phyloP scores from a whole-genome alignment of 37 sponge, comb jelly and placozoan species.

The Beroe ovata region DNA sequence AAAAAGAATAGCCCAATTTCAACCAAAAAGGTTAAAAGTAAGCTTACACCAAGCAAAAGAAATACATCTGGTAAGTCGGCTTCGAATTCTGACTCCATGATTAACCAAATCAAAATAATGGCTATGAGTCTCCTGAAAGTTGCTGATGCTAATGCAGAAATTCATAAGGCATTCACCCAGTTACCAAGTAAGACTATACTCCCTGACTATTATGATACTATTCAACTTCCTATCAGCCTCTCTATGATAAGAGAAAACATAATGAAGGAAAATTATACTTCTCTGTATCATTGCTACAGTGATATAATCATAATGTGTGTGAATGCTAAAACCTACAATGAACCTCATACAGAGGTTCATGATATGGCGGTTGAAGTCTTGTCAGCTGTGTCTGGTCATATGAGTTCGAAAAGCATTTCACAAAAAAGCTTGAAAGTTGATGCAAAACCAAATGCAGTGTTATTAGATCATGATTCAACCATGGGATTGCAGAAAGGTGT shows the following conservation, averaged over 20 bases:
- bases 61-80: background rate
- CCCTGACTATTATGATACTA: conserved; percentile 56
- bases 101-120: background rate
- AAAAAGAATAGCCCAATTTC: background rate
- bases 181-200: background rate
- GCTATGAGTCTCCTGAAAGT: conserved; percentile 23
- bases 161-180: background rate
- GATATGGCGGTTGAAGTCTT: background rate
- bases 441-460: background rate
- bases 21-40: background rate
- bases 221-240: conserved; percentile 31
- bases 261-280: background rate
- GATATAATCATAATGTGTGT: conserved; percentile 34
- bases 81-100: background rate
- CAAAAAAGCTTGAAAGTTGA: conserved; percentile 3
- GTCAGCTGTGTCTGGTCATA: background rate
- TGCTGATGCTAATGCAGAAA: background rate
- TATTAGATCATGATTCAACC: background rate
- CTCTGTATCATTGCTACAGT: conserved; percentile 26
- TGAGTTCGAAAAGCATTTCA: background rate
- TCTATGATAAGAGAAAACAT: background rate
- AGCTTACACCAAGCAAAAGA: conserved; percentile 28
- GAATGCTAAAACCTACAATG: conserved; percentile 50
- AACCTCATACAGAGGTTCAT: conserved; percentile 18
- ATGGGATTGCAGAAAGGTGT: background rate